Evolutionary conservation across 2,888 invertebrate species (phyloP).

Genomic region (Coleophora flavipennella): DNA sequence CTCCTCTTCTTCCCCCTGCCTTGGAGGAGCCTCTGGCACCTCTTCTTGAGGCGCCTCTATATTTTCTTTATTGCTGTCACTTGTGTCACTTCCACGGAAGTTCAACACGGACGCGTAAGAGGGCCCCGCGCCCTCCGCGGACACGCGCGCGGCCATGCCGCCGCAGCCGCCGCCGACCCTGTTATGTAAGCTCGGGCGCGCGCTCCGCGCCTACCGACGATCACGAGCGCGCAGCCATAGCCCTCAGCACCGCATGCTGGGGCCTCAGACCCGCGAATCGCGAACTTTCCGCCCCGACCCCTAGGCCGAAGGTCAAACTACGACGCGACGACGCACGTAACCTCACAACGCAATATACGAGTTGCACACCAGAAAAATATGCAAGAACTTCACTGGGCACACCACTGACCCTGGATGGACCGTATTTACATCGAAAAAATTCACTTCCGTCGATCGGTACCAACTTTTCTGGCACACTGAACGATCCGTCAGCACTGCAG

Average conservation of each 20-base stretch:
- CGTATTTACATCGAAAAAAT: conserved; percentile 71
- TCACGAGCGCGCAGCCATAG: conserved; percentile 72
- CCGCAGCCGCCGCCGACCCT: conserved; percentile 41
- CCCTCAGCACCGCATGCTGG: conserved; percentile 65
- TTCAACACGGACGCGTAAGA: conserved; percentile 83
- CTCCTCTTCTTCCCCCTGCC: conserved; percentile 52
- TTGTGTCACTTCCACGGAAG: conserved; percentile 69
- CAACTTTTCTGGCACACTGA: conserved; percentile 50
- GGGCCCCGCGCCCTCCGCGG: conserved; percentile 72
- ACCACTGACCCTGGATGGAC: conserved; percentile 65
- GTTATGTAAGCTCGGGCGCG: conserved; percentile 71
- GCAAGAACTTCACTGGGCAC: conserved; percentile 53
- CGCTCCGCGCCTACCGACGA: conserved; percentile 71
- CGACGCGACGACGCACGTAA: conserved; percentile 33
- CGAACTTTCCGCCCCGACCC: conserved; percentile 39
- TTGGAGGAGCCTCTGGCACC: conserved; percentile 45
- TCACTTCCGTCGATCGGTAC: conserved; percentile 62
- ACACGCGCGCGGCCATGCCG: conserved; percentile 71
- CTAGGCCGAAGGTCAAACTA: conserved; percentile 48
- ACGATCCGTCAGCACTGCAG: conserved; percentile 46
- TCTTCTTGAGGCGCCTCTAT: conserved; percentile 55
- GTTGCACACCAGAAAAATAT: conserved; percentile 41
- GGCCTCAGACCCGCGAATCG: conserved; percentile 52
- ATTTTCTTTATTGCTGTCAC: conserved; percentile 75
- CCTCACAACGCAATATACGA: conserved; percentile 31